These are phyloP conservation scores for Boleophthalmus pectinirostris DNA, from an alignment of 2,113 vertebrate species.

Conservation along the genomic window DNA sequence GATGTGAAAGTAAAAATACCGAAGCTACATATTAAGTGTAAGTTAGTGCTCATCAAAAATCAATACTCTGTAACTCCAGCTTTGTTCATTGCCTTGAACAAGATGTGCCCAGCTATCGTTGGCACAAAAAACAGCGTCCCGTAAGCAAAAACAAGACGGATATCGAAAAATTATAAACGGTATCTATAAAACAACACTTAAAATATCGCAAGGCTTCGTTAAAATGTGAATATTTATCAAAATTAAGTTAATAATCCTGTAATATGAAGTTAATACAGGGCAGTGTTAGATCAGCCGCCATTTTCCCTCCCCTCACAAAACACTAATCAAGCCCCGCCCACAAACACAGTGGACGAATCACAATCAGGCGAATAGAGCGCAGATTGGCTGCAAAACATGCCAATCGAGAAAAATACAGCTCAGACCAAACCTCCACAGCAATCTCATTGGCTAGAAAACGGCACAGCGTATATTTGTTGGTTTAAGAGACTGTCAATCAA, in stretches of 20 bases:
- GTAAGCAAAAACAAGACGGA: neutral
- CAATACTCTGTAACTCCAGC: slow-evolving; percentile 17
- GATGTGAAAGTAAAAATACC: neutral
- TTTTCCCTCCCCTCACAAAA: slow-evolving; percentile 84
- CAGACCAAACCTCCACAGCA: neutral
- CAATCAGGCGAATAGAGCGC: neutral
- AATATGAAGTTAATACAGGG: slow-evolving; percentile 55
- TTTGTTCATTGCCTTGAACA: slow-evolving; percentile 40
- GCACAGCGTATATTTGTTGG: neutral
- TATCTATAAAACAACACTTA: neutral
- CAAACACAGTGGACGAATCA: slow-evolving; percentile 48
- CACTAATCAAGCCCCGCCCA: slow-evolving; percentile 57
- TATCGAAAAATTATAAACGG: neutral
- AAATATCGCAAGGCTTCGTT: neutral
- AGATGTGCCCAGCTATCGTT: slow-evolving; percentile 14
- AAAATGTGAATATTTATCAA: neutral
- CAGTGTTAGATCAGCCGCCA: slow-evolving; percentile 78
- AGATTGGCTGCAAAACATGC: slow-evolving; percentile 46
- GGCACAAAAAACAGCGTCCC: neutral
- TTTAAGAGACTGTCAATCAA: neutral
- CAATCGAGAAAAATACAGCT: slow-evolving; percentile 20
- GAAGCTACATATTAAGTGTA: neutral
- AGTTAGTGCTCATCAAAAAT: neutral
- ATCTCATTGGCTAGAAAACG: slow-evolving; percentile 21
- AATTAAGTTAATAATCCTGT: slow-evolving; percentile 12